These are phyloP conservation scores for Salmo trutta DNA, from an alignment of 2,797 vertebrate genomes.

Conservation along the genomic window DNA sequence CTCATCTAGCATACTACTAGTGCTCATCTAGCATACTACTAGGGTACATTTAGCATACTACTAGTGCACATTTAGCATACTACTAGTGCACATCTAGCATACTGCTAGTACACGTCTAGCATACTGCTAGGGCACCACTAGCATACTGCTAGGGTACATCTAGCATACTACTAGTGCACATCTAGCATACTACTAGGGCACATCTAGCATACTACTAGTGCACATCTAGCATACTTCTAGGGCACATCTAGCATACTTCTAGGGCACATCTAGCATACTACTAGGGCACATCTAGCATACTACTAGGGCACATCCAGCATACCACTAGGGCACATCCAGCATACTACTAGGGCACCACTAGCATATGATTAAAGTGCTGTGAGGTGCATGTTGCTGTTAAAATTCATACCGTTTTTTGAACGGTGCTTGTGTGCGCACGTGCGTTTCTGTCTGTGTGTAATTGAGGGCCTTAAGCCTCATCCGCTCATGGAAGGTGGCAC, in stretches of 20 bases:
- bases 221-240: not conserved
- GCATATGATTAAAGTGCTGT: not conserved
- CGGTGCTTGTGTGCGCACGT: not conserved
- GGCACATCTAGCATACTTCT: not conserved
- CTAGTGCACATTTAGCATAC: not conserved
- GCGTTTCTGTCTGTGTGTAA: not conserved
- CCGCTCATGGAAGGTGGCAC: not conserved
- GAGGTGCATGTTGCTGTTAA: not conserved
- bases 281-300: too few relatives aligned
- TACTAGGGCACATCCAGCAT: too few relatives aligned
- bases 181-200: not conserved
- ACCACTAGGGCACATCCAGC: not conserved
- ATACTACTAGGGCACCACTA: not conserved
- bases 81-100: not conserved
- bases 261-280: not conserved
- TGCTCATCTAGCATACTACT: accelerated
- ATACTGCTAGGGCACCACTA: accelerated
- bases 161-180: not conserved
- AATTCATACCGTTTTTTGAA: not conserved
- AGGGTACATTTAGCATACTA: not conserved
- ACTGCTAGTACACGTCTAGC: too few relatives aligned
- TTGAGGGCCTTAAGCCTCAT: not conserved
- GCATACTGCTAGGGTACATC: accelerated
- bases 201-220: not conserved
- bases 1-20: not conserved